Evolutionary conservation across 1,140 invertebrate genomes (phyloP).

Genomic region (Caenorhabditis brenneri): DNA sequence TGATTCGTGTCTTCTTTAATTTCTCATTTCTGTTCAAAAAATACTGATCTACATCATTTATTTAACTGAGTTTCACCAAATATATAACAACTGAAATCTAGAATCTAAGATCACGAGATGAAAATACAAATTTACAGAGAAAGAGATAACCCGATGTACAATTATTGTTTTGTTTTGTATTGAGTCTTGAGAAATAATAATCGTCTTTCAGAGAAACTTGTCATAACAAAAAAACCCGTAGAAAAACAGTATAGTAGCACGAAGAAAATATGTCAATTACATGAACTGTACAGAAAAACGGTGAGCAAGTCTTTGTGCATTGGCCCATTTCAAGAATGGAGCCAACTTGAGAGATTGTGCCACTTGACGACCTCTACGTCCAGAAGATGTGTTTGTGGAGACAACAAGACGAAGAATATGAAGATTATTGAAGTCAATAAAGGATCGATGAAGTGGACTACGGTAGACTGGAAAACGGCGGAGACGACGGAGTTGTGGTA

Average conservation of each 20-base stretch:
- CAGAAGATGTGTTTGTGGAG: background rate
- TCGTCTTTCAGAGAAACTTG: conserved; percentile 23
- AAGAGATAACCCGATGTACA: background rate
- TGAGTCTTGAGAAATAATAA: background rate
- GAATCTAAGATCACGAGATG: background rate
- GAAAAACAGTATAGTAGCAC: background rate
- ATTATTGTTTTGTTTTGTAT: background rate
- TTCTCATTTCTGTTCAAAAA: background rate
- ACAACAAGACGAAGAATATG: conserved; percentile 43
- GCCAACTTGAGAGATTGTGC: conserved; percentile 35
- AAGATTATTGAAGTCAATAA: conserved; percentile 10
- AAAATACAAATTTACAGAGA: background rate
- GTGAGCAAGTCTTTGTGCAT: conserved; percentile 23
- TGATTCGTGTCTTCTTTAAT: background rate
- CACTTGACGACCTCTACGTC: conserved; percentile 6
- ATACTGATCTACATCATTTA: background rate
- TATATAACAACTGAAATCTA: background rate
- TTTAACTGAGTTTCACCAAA: background rate
- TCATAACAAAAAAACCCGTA: background rate
- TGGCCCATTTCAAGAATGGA: conserved; percentile 34
- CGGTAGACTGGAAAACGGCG: conserved; percentile 42
- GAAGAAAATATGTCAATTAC: background rate
- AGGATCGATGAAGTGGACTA: conserved; percentile 25
- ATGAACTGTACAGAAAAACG: conserved; percentile 35
- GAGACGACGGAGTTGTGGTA: conserved; percentile 48